Evolutionary conservation across 2,888 invertebrate genomes (phyloP).

Genomic region (Sceliomorpha sp.): DNA sequence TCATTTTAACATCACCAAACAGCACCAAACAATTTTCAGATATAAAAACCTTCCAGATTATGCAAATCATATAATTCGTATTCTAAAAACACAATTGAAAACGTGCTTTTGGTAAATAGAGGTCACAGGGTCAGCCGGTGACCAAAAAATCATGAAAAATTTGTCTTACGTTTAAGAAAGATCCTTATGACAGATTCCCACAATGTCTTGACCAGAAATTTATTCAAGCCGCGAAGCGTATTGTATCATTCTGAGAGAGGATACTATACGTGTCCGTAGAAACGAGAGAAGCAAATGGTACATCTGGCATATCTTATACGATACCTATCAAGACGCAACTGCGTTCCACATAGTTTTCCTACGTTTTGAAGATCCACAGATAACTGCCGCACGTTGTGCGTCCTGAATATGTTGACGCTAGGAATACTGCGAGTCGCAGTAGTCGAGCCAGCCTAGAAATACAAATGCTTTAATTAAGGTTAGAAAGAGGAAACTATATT

Average conservation of each 20-base stretch:
- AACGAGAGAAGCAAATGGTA: slow-evolving; percentile 1
- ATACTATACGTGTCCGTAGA: slow-evolving; percentile 2
- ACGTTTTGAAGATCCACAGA: too few species aligned
- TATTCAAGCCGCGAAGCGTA: slow-evolving; percentile 4
- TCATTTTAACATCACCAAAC: too few species aligned
- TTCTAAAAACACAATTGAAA: slow-evolving; percentile 23
- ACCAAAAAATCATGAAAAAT: slow-evolving; percentile 16
- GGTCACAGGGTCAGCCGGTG: slow-evolving; percentile 46
- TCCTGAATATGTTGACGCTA: too few species aligned
- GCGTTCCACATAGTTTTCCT: too few species aligned
- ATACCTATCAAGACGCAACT: too few species aligned
- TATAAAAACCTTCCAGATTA: too few species aligned
- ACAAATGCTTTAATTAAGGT: too few species aligned
- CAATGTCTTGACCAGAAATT: slow-evolving; percentile 15
- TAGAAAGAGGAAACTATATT: too few species aligned
- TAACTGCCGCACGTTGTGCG: too few species aligned
- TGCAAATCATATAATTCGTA: slow-evolving; percentile 44
- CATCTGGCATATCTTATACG: slow-evolving; percentile 2
- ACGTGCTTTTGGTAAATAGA: slow-evolving; percentile 45
- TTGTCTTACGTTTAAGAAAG: slow-evolving; percentile 4
- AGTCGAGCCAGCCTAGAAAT: too few species aligned
- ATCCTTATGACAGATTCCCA: slow-evolving; percentile 8
- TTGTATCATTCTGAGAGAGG: neutral
- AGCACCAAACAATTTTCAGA: too few species aligned
- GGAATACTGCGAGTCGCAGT: too few species aligned